These are phyloP conservation scores for Apodemus agrarius DNA, from an alignment of 2,797 vertebrate genomes.

Conservation along the genomic window DNA sequence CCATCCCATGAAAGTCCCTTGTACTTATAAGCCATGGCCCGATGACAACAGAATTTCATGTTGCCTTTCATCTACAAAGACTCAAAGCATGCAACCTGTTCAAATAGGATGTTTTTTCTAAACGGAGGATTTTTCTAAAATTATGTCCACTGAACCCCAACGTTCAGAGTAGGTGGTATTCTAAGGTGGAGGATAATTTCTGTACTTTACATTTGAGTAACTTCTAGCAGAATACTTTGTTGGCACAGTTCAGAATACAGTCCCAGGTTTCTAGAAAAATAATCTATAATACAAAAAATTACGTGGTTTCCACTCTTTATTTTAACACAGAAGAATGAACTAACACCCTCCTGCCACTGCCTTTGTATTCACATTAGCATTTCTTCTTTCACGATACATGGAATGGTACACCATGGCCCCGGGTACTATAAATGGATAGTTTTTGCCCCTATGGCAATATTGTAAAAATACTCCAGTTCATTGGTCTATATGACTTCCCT, in stretches of 20 bases:
- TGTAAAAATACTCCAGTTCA: constrained; percentile 2
- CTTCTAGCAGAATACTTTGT: not conserved
- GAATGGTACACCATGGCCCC: not conserved
- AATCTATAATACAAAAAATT: not conserved
- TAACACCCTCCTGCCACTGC: not conserved
- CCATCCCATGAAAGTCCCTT: not conserved
- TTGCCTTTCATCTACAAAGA: constrained; percentile 19
- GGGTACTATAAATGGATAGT: not conserved
- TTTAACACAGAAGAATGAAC: not conserved
- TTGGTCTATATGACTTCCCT: not conserved
- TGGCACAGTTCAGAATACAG: not conserved
- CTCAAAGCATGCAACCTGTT: not conserved
- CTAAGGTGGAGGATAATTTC: not conserved
- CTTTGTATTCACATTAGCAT: not conserved
- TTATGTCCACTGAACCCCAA: not conserved
- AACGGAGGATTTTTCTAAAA: constrained; percentile 37
- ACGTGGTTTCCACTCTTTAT: not conserved
- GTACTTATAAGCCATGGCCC: not conserved
- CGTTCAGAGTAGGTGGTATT: not conserved
- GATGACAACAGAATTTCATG: constrained; percentile 38
- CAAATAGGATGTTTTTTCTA: not conserved
- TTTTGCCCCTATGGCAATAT: not conserved
- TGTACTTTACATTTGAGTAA: not conserved
- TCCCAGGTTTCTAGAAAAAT: not conserved
- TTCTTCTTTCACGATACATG: not conserved